Conservation (phyloP, 2,888 invertebrate species). For the Amblyjoppa proteus region DNA sequence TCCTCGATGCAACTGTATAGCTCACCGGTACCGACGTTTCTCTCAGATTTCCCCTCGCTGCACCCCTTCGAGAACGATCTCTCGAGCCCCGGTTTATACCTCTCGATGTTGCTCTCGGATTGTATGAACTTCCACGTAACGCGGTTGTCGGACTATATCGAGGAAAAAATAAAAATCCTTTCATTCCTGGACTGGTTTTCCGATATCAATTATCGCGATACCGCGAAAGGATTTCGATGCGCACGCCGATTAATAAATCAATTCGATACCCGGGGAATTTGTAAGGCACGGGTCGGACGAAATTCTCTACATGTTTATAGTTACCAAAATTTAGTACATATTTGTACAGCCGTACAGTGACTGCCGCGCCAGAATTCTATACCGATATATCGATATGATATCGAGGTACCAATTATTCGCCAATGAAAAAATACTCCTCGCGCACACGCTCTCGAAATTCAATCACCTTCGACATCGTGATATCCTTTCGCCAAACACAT, state of each 20-base stretch:
- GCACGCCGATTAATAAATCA: neutral
- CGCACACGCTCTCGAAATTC: slow-evolving; percentile 31
- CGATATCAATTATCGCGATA: slow-evolving; percentile 20
- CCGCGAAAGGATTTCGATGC: neutral
- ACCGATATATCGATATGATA: neutral
- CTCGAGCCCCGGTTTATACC: neutral
- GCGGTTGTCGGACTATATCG: neutral
- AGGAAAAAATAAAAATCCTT: neutral
- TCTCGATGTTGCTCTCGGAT: neutral
- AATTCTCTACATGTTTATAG: neutral
- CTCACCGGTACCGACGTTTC: slow-evolving; percentile 33
- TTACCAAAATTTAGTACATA: neutral
- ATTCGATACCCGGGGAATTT: neutral
- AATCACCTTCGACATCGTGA: slow-evolving; percentile 52
- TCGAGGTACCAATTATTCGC: neutral
- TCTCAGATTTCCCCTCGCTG: slow-evolving; percentile 16
- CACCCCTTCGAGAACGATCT: slow-evolving; percentile 26
- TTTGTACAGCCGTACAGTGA: neutral
- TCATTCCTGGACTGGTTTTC: neutral
- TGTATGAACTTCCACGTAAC: neutral
- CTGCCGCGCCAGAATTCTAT: neutral
- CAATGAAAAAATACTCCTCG: slow-evolving; percentile 50
- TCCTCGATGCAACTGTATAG: slow-evolving; percentile 59
- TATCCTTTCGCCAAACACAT: slow-evolving; percentile 22
- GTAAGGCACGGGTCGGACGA: neutral